These are phyloP conservation scores for Danio rerio DNA, from an alignment of 2,113 vertebrate genomes.

Conservation along the genomic window GRCz12tu NC_133181.1:12649501-12650000, in stretches of 20 bases:
- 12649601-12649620: conserved; percentile 11
- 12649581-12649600: conserved; percentile 41
- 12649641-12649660: conserved; percentile 44
- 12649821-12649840: not conserved
- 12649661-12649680: conserved; percentile 38
- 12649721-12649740: conserved; percentile 16
- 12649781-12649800: conserved; percentile 27
- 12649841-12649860: not conserved
- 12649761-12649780: conserved; percentile 29
- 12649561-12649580: conserved; percentile 22
- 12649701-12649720: conserved; percentile 36
- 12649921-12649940: too few relatives aligned
- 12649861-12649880: too few relatives aligned
- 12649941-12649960: too few relatives aligned
- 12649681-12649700: conserved; percentile 39
- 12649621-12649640: conserved; percentile 42
- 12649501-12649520: conserved; percentile 15
- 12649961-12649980: too few relatives aligned
- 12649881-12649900: too few relatives aligned
- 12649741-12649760: conserved; percentile 33
- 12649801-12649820: not conserved
- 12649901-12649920: not conserved
- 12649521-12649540: conserved; percentile 21
- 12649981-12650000: too few relatives aligned
- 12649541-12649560: conserved; percentile 7